Conservation (phyloP, 2,888 invertebrate species). For the Anarsia innoxiella region DNA sequence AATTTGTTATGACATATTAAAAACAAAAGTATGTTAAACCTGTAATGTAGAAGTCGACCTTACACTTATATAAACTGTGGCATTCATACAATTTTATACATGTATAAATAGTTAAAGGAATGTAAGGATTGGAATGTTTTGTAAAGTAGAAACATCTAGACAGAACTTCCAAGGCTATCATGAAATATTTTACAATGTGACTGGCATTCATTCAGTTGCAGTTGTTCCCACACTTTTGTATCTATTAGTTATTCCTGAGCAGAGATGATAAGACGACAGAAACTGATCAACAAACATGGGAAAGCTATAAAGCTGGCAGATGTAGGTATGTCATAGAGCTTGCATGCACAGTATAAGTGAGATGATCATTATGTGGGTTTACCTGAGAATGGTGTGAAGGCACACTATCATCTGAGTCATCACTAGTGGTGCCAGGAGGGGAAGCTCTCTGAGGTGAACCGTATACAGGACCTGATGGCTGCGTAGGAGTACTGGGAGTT, state of each 20-base stretch:
- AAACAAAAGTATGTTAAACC: too few species aligned
- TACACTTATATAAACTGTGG: too few species aligned
- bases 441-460: slow-evolving; percentile 79
- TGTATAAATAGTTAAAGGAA: background rate
- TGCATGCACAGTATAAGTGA: too few species aligned
- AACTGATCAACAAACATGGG: too few species aligned
- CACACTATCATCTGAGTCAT: slow-evolving; percentile 89
- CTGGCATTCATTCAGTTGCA: background rate
- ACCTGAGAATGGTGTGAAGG: slow-evolving; percentile 78
- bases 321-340: too few species aligned
- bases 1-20: too few species aligned
- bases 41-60: too few species aligned
- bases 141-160: too few species aligned
- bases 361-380: too few species aligned
- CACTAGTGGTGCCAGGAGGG: slow-evolving; percentile 85
- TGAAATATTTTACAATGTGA: background rate
- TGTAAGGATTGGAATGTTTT: background rate
- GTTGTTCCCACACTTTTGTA: background rate
- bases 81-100: too few species aligned
- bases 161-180: background rate
- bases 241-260: background rate
- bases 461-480: slow-evolving; percentile 51
- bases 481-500: slow-evolving; percentile 59
- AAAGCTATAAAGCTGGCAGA: too few species aligned
- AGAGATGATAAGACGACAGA: too few species aligned